A percentile compares a stretch with the other conserved stretches of the same genome.
These are phyloP conservation scores for Aptenodytes forsteri DNA, from an alignment of 2,113 vertebrate genomes.

Conservation along the genomic window DNA sequence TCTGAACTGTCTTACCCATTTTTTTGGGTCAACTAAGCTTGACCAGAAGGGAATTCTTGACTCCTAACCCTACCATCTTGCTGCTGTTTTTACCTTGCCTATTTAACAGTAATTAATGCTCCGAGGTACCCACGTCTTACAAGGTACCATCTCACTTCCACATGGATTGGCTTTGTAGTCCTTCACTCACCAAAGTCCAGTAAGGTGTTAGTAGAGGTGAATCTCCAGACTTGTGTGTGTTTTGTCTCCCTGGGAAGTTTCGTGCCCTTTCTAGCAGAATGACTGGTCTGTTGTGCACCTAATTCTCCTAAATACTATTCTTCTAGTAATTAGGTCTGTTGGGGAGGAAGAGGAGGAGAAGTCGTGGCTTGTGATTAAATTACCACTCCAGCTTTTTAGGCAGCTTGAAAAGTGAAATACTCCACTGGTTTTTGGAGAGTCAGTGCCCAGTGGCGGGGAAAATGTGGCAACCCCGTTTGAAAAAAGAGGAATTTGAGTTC, in stretches of 20 bases:
- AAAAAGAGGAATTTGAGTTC: not conserved
- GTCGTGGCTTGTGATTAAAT: not conserved
- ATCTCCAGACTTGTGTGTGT: not conserved
- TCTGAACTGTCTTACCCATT: not conserved
- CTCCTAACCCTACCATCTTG: not conserved
- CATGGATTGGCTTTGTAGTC: not conserved
- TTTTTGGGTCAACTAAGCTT: not conserved
- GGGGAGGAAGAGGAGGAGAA: not conserved
- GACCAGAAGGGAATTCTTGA: not conserved
- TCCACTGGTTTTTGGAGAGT: not conserved
- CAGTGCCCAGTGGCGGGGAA: not conserved
- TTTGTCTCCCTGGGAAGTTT: not conserved
- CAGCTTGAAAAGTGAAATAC: not conserved
- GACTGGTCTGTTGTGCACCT: not conserved
- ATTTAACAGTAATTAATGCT: not conserved
- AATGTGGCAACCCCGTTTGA: not conserved
- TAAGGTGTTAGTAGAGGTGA: not conserved
- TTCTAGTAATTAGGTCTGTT: not conserved
- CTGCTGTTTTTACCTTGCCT: not conserved
- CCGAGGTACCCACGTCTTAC: rapidly evolving
- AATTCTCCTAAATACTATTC: not conserved
- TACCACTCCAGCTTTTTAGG: not conserved
- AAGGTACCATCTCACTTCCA: not conserved
- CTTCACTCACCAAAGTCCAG: not conserved
- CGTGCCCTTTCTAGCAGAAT: not conserved